These are phyloP conservation scores for Takifugu flavidus DNA, from an alignment of 2,113 vertebrate species.

Conservation along the genomic window DNA sequence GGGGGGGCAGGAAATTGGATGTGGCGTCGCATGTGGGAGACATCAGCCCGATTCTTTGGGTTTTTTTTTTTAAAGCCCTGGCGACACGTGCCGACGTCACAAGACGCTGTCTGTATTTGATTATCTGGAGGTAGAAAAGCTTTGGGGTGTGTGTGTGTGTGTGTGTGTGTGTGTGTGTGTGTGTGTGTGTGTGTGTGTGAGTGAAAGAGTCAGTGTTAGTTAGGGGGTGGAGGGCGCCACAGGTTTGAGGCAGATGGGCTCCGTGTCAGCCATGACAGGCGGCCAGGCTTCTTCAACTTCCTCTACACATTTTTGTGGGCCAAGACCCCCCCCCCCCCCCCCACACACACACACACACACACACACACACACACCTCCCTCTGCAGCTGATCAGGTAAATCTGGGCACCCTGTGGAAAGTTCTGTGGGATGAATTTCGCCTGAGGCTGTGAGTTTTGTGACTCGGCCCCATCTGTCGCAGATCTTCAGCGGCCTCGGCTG, in stretches of 20 bases:
- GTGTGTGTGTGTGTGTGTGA: conserved; percentile 8
- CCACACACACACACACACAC: conserved; percentile 9
- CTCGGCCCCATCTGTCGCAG: conserved; percentile 95
- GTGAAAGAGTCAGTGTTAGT: conserved; percentile 36
- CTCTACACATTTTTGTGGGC: conserved; percentile 78
- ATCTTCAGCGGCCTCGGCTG: conserved; percentile 85
- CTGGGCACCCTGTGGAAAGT: conserved; percentile 91
- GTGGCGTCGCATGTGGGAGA: conserved; percentile 96
- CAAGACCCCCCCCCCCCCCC: neutral
- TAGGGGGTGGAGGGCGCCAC: conserved; percentile 85
- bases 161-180: neutral
- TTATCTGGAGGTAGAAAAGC: neutral
- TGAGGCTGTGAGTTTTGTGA: conserved; percentile 93
- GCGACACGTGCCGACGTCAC: neutral
- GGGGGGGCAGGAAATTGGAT: conserved; percentile 86
- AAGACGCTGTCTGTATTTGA: neutral
- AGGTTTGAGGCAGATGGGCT: conserved; percentile 98
- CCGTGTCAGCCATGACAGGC: conserved; percentile 95
- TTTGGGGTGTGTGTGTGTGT: neutral
- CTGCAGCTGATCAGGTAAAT: conserved; percentile 94
- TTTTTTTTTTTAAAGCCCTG: neutral
- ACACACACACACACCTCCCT: conserved; percentile 5
- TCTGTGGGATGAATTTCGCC: conserved; percentile 85
- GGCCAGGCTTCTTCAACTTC: conserved; percentile 83
- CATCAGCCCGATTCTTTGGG: conserved; percentile 74